Evolutionary conservation across 2,113 vertebrate species (phyloP).

Genomic region (Osmerus mordax): DNA sequence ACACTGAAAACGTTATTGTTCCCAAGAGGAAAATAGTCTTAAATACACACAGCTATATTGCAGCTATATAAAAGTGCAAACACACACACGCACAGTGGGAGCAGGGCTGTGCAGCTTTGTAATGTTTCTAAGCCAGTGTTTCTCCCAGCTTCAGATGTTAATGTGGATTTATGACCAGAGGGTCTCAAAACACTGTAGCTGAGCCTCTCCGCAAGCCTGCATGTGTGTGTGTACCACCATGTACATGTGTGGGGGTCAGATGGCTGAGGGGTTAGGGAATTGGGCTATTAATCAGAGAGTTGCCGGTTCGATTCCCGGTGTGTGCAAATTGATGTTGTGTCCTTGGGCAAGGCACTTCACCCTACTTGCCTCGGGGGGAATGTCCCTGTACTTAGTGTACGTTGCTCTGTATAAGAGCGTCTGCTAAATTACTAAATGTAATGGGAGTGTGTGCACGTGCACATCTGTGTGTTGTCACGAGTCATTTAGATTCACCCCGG

Average conservation of each 20-base stretch:
- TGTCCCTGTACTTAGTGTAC: too few relatives aligned
- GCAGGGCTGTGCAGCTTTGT: neutral
- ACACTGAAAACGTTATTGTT: constrained; percentile 30
- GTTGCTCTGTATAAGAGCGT: too few relatives aligned
- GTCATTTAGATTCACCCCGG: constrained; percentile 50
- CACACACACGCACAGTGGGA: neutral
- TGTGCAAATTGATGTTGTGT: too few relatives aligned
- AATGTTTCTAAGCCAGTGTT: constrained; percentile 9
- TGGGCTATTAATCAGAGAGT: too few relatives aligned
- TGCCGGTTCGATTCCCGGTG: too few relatives aligned
- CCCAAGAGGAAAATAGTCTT: constrained; percentile 23
- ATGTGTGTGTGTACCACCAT: constrained; percentile 30
- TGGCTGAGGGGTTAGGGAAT: too few relatives aligned
- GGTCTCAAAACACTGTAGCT: constrained; percentile 21
- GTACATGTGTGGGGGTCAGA: neutral
- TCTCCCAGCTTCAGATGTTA: constrained; percentile 30
- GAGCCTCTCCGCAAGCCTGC: constrained; percentile 5
- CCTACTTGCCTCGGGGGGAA: too few relatives aligned
- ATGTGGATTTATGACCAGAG: constrained; percentile 26
- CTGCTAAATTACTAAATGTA: too few relatives aligned
- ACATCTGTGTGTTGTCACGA: constrained; percentile 30
- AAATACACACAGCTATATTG: constrained; percentile 2
- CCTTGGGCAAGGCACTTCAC: too few relatives aligned
- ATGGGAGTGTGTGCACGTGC: constrained; percentile 30
- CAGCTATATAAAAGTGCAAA: constrained; percentile 5